Percentiles rank a stretch among this genome's conserved stretches.
Conservation (phyloP, 2,888 invertebrate species). For the Leptopterna dolabrata region DNA sequence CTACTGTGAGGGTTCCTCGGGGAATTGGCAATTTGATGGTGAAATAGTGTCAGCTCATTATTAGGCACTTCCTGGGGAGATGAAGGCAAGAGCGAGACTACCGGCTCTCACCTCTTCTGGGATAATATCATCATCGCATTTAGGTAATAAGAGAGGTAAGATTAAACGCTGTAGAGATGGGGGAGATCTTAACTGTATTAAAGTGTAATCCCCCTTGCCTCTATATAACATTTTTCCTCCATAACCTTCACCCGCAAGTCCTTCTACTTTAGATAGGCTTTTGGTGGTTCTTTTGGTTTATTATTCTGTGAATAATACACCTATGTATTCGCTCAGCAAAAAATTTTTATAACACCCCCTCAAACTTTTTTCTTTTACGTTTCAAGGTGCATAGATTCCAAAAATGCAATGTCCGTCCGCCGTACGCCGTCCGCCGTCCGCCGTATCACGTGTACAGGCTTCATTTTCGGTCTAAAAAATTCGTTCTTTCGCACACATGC, state of each 20-base stretch:
- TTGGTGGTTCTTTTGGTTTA: neutral
- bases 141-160: conserved; percentile 27
- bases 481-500: too few species aligned
- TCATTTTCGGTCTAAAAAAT: too few species aligned
- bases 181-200: conserved; percentile 21
- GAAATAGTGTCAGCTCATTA: conserved; percentile 16
- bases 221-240: neutral
- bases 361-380: too few species aligned
- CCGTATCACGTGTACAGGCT: too few species aligned
- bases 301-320: too few species aligned
- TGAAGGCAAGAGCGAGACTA: neutral
- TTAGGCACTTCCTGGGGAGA: neutral
- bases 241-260: neutral
- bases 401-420: too few species aligned
- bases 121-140: conserved; percentile 29
- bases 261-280: neutral
- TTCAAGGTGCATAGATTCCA: too few species aligned
- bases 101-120: neutral
- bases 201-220: conserved; percentile 2
- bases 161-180: conserved; percentile 14
- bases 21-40: neutral
- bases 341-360: too few species aligned
- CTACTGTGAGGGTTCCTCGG: neutral
- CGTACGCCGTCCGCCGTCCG: too few species aligned
- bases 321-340: too few species aligned